A percentile compares a stretch with the other conserved stretches of the same genome.
Conservation (phyloP, 2,113 vertebrate species). For the Labeo rohita region DNA sequence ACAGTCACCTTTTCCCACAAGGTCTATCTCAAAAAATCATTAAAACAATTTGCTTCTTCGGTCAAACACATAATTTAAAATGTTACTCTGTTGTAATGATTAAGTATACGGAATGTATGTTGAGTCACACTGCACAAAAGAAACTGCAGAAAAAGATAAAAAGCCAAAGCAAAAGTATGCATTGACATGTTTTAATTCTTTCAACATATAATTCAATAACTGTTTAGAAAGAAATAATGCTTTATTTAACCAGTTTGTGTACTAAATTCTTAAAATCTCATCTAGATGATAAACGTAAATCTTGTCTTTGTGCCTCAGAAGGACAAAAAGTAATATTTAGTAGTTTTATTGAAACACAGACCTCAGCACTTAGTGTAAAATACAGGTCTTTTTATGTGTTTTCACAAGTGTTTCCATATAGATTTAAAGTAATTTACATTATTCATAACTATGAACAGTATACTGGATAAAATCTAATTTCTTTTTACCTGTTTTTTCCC, state of each 20-base stretch:
- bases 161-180: background rate
- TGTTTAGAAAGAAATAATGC: background rate
- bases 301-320: background rate
- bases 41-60: background rate
- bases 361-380: no score
- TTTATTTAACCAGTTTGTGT: background rate
- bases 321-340: background rate
- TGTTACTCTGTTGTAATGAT: background rate
- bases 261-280: background rate
- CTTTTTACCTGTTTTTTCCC: no score
- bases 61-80: background rate
- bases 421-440: no score
- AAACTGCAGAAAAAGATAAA: background rate
- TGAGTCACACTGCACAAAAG: background rate
- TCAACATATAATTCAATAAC: background rate
- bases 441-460: no score
- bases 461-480: no score
- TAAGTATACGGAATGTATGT: background rate
- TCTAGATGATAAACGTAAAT: background rate
- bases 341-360: no score
- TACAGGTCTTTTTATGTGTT: no score
- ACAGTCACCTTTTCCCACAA: background rate
- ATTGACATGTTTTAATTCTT: background rate
- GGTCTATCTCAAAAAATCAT: background rate
- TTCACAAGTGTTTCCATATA: no score